Conservation (phyloP, 2,888 invertebrate genomes). For the Tortrix viridana region DNA sequence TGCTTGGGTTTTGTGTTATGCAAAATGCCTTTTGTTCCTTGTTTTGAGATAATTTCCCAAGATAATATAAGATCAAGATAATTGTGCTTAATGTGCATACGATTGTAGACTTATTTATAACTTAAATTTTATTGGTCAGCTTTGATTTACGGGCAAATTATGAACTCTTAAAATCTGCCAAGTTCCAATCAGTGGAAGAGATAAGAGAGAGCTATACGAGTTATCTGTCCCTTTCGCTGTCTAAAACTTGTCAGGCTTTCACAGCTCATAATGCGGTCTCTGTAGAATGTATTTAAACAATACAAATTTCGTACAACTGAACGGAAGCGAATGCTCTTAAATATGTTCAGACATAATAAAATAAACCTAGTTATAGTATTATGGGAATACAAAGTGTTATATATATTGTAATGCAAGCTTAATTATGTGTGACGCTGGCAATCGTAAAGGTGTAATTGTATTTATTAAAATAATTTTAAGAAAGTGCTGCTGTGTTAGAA, state of each 20-base stretch:
- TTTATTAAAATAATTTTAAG: conserved; percentile 31
- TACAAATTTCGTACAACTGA: conserved; percentile 1
- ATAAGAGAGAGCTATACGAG: too few species aligned
- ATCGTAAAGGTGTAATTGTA: conserved; percentile 32
- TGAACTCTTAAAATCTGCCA: too few species aligned
- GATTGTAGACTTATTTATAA: neutral
- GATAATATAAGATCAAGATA: neutral
- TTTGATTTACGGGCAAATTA: too few species aligned
- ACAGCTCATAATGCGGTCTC: too few species aligned
- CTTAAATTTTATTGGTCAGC: neutral
- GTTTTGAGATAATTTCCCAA: neutral
- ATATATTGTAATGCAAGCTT: conserved; percentile 17
- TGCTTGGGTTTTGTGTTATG: conserved; percentile 1
- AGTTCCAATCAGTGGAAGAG: too few species aligned
- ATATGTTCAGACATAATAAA: conserved; percentile 14
- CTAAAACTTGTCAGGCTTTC: too few species aligned
- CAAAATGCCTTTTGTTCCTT: conserved; percentile 6
- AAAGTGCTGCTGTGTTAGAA: conserved; percentile 31
- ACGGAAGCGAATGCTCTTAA: neutral
- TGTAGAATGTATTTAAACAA: neutral
- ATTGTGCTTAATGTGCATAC: neutral
- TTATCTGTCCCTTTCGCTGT: too few species aligned
- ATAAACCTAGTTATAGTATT: neutral
- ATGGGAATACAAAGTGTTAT: conserved; percentile 5
- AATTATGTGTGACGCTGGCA: conserved; percentile 17